phyloP scores from a whole-genome alignment of 1,140 invertebrate genomes.

The Archivesica marissinica region DNA sequence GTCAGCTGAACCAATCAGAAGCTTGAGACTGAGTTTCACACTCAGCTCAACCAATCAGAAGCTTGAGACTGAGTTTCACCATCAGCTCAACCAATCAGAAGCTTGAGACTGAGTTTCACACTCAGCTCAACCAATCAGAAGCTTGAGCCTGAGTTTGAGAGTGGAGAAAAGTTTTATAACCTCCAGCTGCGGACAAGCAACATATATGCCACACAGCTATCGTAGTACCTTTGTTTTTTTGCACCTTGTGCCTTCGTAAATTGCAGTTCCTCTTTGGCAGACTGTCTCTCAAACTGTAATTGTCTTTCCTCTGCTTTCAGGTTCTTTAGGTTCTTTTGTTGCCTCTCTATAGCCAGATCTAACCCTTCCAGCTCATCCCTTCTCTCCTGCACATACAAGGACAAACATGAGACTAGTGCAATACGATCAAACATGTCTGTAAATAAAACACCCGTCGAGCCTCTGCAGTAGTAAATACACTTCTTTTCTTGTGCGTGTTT shows the following conservation, averaged over 20 bases:
- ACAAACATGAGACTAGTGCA: neutral
- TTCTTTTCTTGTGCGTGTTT: no score
- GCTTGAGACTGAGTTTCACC: no score
- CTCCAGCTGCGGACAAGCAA: no score
- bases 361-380: constrained; percentile 81
- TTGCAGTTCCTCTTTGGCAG: constrained; percentile 73
- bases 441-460: neutral
- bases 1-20: no score
- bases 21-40: no score
- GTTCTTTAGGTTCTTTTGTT: constrained; percentile 80
- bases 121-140: no score
- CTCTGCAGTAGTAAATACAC: neutral
- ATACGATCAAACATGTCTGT: neutral
- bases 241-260: constrained; percentile 68
- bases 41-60: no score
- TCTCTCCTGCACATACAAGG: constrained; percentile 70
- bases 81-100: no score
- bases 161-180: no score
- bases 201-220: no score
- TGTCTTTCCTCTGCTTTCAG: constrained; percentile 76
- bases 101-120: no score
- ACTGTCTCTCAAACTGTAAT: constrained; percentile 70
- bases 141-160: no score
- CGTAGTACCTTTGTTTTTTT: constrained; percentile 66
- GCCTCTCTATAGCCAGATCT: constrained; percentile 81